Base-by-base conservation (phyloP, 2,113 vertebrate genomes). In the Archilochus colubris region DNA sequence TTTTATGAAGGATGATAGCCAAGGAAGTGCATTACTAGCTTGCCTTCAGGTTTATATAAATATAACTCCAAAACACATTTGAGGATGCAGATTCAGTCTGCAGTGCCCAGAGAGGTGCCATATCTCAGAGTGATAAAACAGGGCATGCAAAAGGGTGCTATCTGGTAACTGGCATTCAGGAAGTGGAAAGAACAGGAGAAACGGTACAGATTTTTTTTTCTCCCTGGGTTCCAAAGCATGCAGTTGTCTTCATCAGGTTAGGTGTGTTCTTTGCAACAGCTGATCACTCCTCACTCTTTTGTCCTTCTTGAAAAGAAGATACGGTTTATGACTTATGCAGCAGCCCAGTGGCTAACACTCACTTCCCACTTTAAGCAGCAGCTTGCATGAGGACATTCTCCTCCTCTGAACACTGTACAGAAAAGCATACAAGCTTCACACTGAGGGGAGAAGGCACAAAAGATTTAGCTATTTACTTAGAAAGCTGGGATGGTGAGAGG, bases 41-140 rank as follows among this genome's bases (percentile, higher is more conserved):
- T 88, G 27, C 20, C 24, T 54, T 10, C 30, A 74, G 68, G 24
- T 80, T 69, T 50, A 24, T 48, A 1, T 61, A 77, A 73, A 6
- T 27, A 22, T 86, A 69, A 86, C 63, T 66, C 36, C 57, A 48
- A 40, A 77, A 6, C 8, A 38, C 25, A 24, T 62, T 44, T 62
- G 61, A 69, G 17, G 53, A 46, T 46, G 36, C 17, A 59, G 36
- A 28, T 66, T 80, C 30, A 40, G 19, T 53, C 5, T 67, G n/a
- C 0, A 0, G 27, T 81, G 22, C 36, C 14, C 0, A 2, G 36
- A 77, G 25, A 44, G 64, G 27, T 74, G 70, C 74, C 28, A 7
- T 81, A 31, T 10, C 30, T 83, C n/a, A 25, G 58, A 33, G 27
- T 63, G 57, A 66, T 77, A 48, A 80, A 80, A 33, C 25, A 63